Evolutionary conservation across 2,113 vertebrate genomes (phyloP), one percentile per base, ranked within the genome.

Genomic region (Pipra filicauda): DNA sequence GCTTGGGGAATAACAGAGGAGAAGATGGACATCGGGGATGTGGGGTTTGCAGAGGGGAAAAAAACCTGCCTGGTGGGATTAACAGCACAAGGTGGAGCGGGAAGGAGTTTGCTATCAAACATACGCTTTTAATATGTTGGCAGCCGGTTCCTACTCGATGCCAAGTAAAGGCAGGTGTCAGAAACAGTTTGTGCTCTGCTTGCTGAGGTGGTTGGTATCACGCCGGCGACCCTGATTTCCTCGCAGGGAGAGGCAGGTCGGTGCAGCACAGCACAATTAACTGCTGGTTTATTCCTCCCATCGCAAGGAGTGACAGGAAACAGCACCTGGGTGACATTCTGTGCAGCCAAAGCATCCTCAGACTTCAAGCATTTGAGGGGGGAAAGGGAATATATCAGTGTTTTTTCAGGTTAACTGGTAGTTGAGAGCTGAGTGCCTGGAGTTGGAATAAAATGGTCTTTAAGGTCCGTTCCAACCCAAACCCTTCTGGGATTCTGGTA

Each of bases 61-160:
- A 49, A n/a, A 0, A 24, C 26, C 11, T 10, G 41, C 79, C 35
- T 20, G 46, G 35, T 7, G 75, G 44, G 75, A 44, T 43, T 15
- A 22, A 12, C 0, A 0, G 3, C 77, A 28, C 1, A 1, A 13
- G 24, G 28, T 1, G 0, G 65, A 6, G 46, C 4, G 3, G 79
- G 84, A 79, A 31, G 83, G 61, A 51, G 80, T 69, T 83, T 84
- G 69, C 30, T 33, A 4, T 59, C 71, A 83, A 82, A 85, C 82
- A 81, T 6, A 66, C 7, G 9, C 21, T 85, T 70, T 41, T 18
- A 48, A 65, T 27, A 0, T 3, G 44, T 5, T 95, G 94, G 92
- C 95, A 96, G 92, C 35, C 12, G 1, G 24, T 0, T 41, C 27
- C 59, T 28, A 2, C 35, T 18, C 2, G 0, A 1, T 84, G 95